A percentile compares a stretch with the other conserved stretches of the same genome.
These are phyloP conservation scores for Drepana falcataria DNA, from an alignment of 2,888 invertebrate genomes.

Conservation along the genomic window DNA sequence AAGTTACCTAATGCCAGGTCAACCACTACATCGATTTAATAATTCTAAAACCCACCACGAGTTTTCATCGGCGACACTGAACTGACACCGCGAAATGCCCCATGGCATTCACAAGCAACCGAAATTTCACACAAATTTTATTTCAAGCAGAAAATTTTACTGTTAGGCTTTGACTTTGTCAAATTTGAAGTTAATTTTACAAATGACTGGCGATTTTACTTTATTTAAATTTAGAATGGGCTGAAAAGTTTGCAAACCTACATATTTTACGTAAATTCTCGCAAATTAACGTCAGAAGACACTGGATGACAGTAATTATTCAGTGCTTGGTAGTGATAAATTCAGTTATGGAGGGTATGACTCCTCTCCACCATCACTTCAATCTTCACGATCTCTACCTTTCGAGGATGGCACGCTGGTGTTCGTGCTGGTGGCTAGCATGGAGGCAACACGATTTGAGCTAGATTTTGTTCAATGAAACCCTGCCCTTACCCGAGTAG, in stretches of 20 bases:
- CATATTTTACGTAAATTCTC: neutral
- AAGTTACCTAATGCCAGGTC: neutral
- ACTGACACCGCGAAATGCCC: neutral
- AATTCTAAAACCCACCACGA: neutral
- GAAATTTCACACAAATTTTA: neutral
- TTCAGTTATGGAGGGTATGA: too few relatives aligned
- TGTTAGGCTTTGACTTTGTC: slow-evolving; percentile 7
- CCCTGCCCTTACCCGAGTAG: too few relatives aligned
- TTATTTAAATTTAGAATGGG: slow-evolving; percentile 31
- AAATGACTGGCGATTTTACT: slow-evolving; percentile 26
- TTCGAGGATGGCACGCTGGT: too few relatives aligned
- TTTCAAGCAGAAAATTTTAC: neutral
- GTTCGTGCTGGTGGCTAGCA: too few relatives aligned
- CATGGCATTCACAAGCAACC: neutral
- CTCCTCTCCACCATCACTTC: too few relatives aligned
- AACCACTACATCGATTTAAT: neutral
- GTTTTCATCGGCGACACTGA: neutral
- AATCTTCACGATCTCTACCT: too few relatives aligned
- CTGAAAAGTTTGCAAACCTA: neutral
- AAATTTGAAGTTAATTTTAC: slow-evolving; percentile 7
- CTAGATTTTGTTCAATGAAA: too few relatives aligned
- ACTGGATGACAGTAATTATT: too few relatives aligned
- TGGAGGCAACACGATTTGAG: too few relatives aligned
- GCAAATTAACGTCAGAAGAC: too few relatives aligned
- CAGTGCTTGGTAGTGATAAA: too few relatives aligned